Evolutionary conservation across 2,797 vertebrate species (phyloP).

Genomic region (Leptoclinus maculatus): DNA sequence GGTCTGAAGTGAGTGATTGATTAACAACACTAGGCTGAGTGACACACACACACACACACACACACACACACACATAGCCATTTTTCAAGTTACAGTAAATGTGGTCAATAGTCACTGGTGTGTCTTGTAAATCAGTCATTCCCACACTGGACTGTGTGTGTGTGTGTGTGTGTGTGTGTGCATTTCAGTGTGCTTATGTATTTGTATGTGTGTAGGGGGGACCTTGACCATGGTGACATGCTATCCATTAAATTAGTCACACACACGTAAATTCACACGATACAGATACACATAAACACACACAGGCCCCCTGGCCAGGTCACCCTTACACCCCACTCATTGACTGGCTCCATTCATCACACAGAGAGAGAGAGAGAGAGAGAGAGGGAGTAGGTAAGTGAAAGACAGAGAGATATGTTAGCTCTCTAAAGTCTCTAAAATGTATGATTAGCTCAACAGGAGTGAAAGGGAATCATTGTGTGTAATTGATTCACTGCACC

Average conservation of each 20-base stretch:
- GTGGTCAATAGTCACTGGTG: constrained; percentile 74
- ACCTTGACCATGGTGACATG: constrained; percentile 66
- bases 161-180: not conserved
- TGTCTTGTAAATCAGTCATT: constrained; percentile 72
- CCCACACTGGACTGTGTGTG: constrained; percentile 37
- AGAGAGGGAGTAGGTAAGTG: not conserved
- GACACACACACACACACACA: constrained; percentile 46
- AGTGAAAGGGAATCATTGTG: not conserved
- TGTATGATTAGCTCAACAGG: constrained; percentile 1
- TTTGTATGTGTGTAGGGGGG: constrained; percentile 10
- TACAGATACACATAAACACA: constrained; percentile 43
- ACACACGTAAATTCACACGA: constrained; percentile 47
- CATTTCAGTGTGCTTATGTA: not conserved
- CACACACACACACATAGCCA: constrained; percentile 30
- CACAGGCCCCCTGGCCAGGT: constrained; percentile 27
- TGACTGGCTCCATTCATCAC: constrained; percentile 53
- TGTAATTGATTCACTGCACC: not conserved
- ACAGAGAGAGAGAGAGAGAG: not conserved
- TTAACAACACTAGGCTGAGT: constrained; percentile 61
- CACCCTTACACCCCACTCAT: constrained; percentile 40
- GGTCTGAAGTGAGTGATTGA: constrained; percentile 76
- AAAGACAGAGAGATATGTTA: not conserved
- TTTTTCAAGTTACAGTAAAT: constrained; percentile 68
- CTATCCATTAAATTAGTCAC: constrained; percentile 70
- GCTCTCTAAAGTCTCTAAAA: not conserved